These are phyloP conservation scores for Ceyx erithaca DNA, from an alignment of 2,797 vertebrate species.

Conservation along the genomic window DNA sequence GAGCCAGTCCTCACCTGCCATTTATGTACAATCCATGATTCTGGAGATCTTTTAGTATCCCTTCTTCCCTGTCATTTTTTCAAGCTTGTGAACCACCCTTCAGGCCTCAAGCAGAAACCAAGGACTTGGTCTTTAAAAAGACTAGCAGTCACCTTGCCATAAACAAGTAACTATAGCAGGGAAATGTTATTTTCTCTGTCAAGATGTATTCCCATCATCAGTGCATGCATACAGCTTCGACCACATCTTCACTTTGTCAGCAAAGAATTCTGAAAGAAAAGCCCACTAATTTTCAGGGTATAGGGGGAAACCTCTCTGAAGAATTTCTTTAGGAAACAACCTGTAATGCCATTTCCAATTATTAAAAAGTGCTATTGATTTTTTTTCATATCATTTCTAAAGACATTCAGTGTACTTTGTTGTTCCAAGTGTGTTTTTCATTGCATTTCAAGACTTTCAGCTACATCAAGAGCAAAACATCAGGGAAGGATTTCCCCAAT, in stretches of 20 bases:
- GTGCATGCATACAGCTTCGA: neutral
- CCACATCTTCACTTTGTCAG: neutral
- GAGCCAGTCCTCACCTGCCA: neutral
- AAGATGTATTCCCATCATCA: neutral
- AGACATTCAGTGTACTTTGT: neutral
- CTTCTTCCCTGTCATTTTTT: neutral
- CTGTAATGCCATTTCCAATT: fast-evolving
- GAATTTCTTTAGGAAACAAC: neutral
- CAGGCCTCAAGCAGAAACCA: neutral
- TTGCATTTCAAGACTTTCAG: neutral
- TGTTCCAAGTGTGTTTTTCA: neutral
- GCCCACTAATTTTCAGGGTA: neutral
- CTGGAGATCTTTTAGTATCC: neutral
- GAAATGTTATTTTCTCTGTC: neutral
- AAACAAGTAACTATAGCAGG: neutral
- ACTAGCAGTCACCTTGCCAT: neutral
- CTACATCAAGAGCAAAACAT: neutral
- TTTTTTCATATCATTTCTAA: neutral
- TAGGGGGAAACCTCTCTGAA: neutral
- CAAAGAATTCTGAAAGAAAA: neutral
- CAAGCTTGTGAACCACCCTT: neutral
- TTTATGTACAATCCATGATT: neutral
- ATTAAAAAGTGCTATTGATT: neutral
- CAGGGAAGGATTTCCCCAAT: neutral
- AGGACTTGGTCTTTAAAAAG: neutral